phyloP scores from a whole-genome alignment of 1,140 invertebrate species.

The Sesamia nonagrioides region DNA sequence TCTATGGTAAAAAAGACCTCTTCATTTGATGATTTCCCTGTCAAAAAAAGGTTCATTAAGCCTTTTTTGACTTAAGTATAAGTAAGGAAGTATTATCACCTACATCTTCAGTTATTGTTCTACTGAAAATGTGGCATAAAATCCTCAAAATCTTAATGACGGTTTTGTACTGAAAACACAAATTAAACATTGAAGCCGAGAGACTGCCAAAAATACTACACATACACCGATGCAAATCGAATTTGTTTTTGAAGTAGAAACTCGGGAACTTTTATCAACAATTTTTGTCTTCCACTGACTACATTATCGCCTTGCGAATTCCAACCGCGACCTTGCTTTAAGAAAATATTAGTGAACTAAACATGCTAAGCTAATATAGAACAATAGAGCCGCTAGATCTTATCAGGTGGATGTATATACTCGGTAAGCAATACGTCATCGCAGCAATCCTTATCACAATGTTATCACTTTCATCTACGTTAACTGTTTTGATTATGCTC shows the following conservation, averaged over 20 bases:
- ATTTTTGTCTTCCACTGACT: background rate
- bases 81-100: too few relatives aligned
- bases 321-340: constrained; percentile 46
- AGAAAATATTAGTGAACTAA: constrained; percentile 54
- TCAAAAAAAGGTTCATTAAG: too few relatives aligned
- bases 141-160: too few relatives aligned
- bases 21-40: too few relatives aligned
- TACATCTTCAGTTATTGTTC: too few relatives aligned
- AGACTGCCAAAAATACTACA: too few relatives aligned
- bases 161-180: too few relatives aligned
- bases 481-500: background rate
- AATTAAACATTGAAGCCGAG: too few relatives aligned
- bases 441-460: constrained; percentile 36
- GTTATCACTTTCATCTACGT: constrained; percentile 54
- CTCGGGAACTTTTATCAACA: background rate
- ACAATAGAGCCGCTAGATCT: constrained; percentile 48
- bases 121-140: too few relatives aligned
- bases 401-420: constrained; percentile 24
- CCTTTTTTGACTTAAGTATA: too few relatives aligned
- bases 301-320: constrained; percentile 1
- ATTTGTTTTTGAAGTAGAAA: background rate
- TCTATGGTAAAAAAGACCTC: too few relatives aligned
- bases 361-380: constrained; percentile 37
- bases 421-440: constrained; percentile 38
- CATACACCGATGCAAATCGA: too few relatives aligned